Conservation (phyloP, 2,888 invertebrate species). For the Rotaria sp. region DNA sequence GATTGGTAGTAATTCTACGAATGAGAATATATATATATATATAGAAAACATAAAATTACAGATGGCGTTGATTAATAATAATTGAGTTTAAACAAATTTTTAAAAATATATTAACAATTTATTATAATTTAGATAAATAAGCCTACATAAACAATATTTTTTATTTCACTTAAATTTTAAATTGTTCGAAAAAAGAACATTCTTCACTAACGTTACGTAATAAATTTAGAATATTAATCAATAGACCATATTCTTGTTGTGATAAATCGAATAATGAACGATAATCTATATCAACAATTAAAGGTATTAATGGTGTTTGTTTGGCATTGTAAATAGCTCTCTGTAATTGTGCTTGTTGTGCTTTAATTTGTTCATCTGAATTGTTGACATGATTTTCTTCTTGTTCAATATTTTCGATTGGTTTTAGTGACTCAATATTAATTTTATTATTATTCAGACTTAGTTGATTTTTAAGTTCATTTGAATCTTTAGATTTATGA, state of each 20-base stretch:
- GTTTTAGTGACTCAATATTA: not conserved
- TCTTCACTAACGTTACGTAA: not conserved
- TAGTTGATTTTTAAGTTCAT: not conserved
- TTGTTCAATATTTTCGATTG: not conserved
- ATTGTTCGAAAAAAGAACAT: not conserved
- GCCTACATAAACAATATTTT: no score
- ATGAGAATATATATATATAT: not conserved
- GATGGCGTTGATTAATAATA: not conserved
- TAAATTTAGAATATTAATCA: not conserved
- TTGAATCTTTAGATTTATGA: no score
- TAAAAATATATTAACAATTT: not conserved
- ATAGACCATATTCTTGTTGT: not conserved
- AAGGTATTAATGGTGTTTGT: not conserved
- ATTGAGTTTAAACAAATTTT: not conserved
- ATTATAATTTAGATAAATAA: no score
- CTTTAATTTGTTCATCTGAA: not conserved
- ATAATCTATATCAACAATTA: not conserved
- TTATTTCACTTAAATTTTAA: not conserved
- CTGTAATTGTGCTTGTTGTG: not conserved
- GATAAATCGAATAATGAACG: not conserved
- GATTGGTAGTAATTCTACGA: not conserved
- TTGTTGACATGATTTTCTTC: not conserved
- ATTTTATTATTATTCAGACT: not conserved
- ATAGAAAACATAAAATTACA: not conserved
- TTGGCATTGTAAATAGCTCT: not conserved